Evolutionary conservation across 2,113 vertebrate species (phyloP).

Genomic region (Narcine bancroftii): DNA sequence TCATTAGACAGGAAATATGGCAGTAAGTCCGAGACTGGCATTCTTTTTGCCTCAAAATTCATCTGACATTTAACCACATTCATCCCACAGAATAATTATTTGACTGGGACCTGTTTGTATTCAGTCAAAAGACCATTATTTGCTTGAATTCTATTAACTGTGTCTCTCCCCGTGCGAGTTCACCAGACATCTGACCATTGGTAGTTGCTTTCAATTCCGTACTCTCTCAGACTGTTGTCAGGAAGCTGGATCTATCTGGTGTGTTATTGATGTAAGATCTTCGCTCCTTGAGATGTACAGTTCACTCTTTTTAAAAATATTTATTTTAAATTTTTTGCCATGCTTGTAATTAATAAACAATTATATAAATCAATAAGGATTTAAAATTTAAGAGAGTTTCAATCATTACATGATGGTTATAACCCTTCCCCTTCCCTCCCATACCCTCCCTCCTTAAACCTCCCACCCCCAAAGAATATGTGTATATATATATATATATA

Average conservation of each 20-base stretch:
- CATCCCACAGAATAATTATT: not conserved
- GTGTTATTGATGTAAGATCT: not conserved
- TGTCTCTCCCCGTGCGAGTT: not conserved
- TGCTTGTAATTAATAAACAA: too few relatives aligned
- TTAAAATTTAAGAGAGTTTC: too few relatives aligned
- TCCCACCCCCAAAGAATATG: too few relatives aligned
- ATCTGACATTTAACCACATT: not conserved
- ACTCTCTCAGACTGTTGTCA: not conserved
- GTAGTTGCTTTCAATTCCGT: not conserved
- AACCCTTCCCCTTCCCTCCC: too few relatives aligned
- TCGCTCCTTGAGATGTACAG: not conserved
- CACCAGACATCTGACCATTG: not conserved
- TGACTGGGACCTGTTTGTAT: not conserved
- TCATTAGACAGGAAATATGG: not conserved
- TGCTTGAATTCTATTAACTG: slow-evolving; percentile 15
- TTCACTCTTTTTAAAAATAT: too few relatives aligned
- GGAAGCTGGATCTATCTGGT: too few relatives aligned
- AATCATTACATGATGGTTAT: too few relatives aligned
- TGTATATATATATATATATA: too few relatives aligned
- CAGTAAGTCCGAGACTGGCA: not conserved
- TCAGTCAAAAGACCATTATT: slow-evolving; percentile 33
- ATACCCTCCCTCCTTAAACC: too few relatives aligned
- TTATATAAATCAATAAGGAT: too few relatives aligned
- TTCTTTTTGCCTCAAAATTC: not conserved
- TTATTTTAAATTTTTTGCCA: too few relatives aligned